These are phyloP conservation scores for Salvator merianae DNA, from an alignment of 2,113 vertebrate genomes.

Conservation along the genomic window DNA sequence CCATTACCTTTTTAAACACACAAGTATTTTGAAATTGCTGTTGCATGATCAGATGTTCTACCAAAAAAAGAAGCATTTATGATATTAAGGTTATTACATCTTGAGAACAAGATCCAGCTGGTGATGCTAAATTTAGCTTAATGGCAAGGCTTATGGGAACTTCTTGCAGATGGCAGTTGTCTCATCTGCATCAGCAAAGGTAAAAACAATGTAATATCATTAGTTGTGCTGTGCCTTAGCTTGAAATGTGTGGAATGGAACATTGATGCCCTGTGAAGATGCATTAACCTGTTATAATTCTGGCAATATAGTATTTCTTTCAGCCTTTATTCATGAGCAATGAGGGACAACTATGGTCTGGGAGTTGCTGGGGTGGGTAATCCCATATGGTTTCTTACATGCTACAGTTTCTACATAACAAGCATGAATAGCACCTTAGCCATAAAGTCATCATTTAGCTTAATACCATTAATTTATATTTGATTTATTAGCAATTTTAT, in stretches of 20 bases:
- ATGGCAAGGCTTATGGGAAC: slow-evolving; percentile 32
- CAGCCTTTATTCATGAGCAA: neutral
- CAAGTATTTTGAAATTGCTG: neutral
- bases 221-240: slow-evolving; percentile 20
- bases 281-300: slow-evolving; percentile 16
- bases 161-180: slow-evolving; percentile 49
- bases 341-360: neutral
- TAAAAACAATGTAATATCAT: slow-evolving; percentile 56
- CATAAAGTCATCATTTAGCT: slow-evolving; percentile 17
- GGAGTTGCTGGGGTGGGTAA: neutral
- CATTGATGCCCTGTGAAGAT: slow-evolving; percentile 4
- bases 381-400: neutral
- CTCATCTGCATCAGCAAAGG: slow-evolving; percentile 39
- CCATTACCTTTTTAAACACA: no score
- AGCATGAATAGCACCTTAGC: slow-evolving; percentile 6
- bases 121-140: slow-evolving; percentile 47
- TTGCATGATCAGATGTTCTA: slow-evolving; percentile 24
- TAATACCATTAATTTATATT: neutral
- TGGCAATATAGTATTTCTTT: neutral
- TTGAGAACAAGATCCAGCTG: slow-evolving; percentile 47
- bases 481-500: slow-evolving; percentile 40
- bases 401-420: slow-evolving; percentile 6
- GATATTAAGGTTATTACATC: slow-evolving; percentile 48
- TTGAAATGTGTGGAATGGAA: slow-evolving; percentile 12
- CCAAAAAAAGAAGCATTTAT: neutral